Evolutionary conservation across 2,113 vertebrate species (phyloP), one percentile per base, ranked within the genome.

Genomic region (Hassar affinis): DNA sequence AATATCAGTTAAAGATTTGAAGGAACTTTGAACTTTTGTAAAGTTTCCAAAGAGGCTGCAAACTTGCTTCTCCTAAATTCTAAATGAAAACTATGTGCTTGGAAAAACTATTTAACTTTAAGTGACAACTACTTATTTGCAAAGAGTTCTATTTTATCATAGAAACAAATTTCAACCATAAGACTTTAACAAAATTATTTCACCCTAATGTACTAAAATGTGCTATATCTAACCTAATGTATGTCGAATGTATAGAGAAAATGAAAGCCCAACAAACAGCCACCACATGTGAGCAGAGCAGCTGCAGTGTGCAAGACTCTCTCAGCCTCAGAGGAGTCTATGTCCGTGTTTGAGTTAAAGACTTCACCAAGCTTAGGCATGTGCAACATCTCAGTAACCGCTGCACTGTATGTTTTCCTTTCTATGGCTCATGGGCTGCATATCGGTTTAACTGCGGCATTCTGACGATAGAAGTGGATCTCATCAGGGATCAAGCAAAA

Each of bases 341-440:
- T 84, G 69, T 85, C 69, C 79, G 54, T 51, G 75, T 79, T 81
- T 47, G 68, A 86, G 75, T 71, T 15, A 22, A 74, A 83, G 80
- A 72, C 25, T 52, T 79, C 80, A 56, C 88, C 88, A 86, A 84
- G 82, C 85, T 86, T 89, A 57, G 66, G 74, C 86, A 35, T 42
- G 66, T 90, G 30, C 82, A 90, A 87, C 85, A 85, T 83, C 88
- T 90, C 84, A 85, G 27, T 80, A 81, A 89, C 45, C 87, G 89
- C 82, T 80, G 83, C 87, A 88, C 82, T 80, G 83, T 30, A 87
- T 82, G 77, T 87, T 89, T 84, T 89, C 81, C 82, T 90, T 91
- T 90, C 90, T 90, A 90, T 91, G 87, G 82, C 71, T 88, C 81
- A 61, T 62, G 42, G 35, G 71, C 64, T 75, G 82, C 85, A 88